Conservation (phyloP, 2,797 vertebrate species). For the Poeciliopsis turneri region DNA sequence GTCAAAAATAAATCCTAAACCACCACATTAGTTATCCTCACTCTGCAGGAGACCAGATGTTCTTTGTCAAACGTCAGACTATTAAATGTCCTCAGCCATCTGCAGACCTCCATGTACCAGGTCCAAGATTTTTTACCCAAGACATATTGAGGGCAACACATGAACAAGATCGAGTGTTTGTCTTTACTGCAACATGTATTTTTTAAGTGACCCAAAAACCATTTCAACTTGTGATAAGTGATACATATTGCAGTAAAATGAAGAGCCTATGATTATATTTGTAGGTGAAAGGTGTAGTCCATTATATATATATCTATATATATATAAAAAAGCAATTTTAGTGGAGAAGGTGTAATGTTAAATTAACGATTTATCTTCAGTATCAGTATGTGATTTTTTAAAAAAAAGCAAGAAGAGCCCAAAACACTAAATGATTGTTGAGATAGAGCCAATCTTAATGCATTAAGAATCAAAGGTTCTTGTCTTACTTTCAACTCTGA, state of each 20-base stretch:
- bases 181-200: constrained; percentile 35
- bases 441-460: not conserved
- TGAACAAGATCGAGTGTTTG: constrained; percentile 17
- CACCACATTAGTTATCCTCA: constrained; percentile 12
- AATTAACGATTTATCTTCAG: not conserved
- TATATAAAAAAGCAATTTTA: not conserved
- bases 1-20: not conserved
- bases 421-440: not conserved
- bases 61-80: constrained; percentile 39
- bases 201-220: constrained; percentile 27
- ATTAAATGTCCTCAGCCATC: constrained; percentile 29
- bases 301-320: not conserved
- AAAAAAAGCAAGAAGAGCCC: not conserved
- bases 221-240: constrained; percentile 39
- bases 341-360: not conserved
- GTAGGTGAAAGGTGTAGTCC: not conserved
- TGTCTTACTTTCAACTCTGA: not conserved
- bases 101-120: constrained; percentile 50
- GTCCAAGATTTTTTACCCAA: constrained; percentile 23
- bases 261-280: constrained; percentile 15
- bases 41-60: constrained; percentile 29
- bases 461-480: not conserved
- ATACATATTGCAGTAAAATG: constrained; percentile 28
- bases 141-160: constrained; percentile 21
- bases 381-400: not conserved